Base-by-base conservation (phyloP, 35 echinoderm and acorn worm species). In the Apostichopus parvimensis region DNA sequence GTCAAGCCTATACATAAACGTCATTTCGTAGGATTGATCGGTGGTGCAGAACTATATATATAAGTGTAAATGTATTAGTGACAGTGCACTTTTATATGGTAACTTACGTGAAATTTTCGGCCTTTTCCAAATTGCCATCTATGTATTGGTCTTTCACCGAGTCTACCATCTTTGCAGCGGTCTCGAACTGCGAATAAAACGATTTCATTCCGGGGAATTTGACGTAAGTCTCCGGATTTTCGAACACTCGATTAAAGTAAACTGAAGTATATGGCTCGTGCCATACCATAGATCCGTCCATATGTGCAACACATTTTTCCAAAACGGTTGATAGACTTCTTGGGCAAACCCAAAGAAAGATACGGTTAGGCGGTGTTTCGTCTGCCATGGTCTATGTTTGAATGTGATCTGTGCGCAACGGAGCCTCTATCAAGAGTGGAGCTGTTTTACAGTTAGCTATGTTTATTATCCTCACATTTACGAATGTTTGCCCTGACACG, bases 331-430 rank as follows among this genome's bases (percentile, higher is more conserved):
- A 87, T 22, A 87, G 18, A 17, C 56, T 62, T 20, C 83, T 59
- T 57, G 83, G 83, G 56, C 57, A 15, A 10, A 61, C 57, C 56
- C 83, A 87, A n/a, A 87, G 20, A 26, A 87, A 87, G 53, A 81
- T 81, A 3, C 53, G 26, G 13, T 15, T 45, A 15, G 78, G n/a
- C n/a, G n/a, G 0, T 22, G 21, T 53, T 17, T 79, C 52, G 12
- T 28, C 78, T 68, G 78, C 14, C 78, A 53, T 79, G 34, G 34
- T 45, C 34, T 45, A 45, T 45, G 34, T 45, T 45, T 45, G 34
- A 45, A 45, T 4, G 34, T 45, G 34, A 45, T 45, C 34, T 45
- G 34, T 45, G 34, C 34, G 34, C 34, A 4, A 45, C 34, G 34
- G 34, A 45, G 34, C 34, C 34, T 45, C 34, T 45, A 45, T 45